phyloP scores from a whole-genome alignment of 1,140 invertebrate species.

The Drosophila santomea region DNA sequence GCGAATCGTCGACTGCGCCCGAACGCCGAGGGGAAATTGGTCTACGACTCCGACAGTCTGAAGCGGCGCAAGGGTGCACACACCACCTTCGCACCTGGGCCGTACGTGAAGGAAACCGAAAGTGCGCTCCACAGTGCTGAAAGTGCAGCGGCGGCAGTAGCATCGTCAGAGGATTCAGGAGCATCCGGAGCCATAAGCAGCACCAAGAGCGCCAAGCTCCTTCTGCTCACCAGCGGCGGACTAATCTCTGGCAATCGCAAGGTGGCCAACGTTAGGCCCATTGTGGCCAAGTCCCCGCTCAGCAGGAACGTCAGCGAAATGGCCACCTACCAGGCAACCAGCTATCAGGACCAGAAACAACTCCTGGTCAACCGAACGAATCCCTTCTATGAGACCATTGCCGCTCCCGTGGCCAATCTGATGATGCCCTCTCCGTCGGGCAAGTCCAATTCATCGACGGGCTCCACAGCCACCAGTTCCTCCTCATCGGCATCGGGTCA shows the following conservation, averaged over 20 bases:
- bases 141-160: constrained; percentile 63
- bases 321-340: constrained; percentile 50
- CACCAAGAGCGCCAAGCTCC: constrained; percentile 69
- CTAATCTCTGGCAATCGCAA: constrained; percentile 65
- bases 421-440: constrained; percentile 82
- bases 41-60: constrained; percentile 95
- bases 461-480: constrained; percentile 78
- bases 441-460: constrained; percentile 80
- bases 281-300: constrained; percentile 65
- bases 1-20: constrained; percentile 89
- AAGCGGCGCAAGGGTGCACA: constrained; percentile 92
- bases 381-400: constrained; percentile 76
- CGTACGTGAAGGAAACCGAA: constrained; percentile 89
- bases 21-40: constrained; percentile 94
- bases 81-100: constrained; percentile 93
- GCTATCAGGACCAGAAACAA: constrained; percentile 74
- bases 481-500: constrained; percentile 66
- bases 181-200: constrained; percentile 14
- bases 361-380: constrained; percentile 76
- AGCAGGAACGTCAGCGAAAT: constrained; percentile 45
- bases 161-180: constrained; percentile 19
- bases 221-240: constrained; percentile 60
- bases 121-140: constrained; percentile 78
- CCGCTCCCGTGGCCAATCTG: constrained; percentile 20
- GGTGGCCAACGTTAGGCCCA: constrained; percentile 83